Evolutionary conservation across 2,888 invertebrate genomes (phyloP), one percentile per base, ranked within the genome.

Genomic region (Pheosia tremula): DNA sequence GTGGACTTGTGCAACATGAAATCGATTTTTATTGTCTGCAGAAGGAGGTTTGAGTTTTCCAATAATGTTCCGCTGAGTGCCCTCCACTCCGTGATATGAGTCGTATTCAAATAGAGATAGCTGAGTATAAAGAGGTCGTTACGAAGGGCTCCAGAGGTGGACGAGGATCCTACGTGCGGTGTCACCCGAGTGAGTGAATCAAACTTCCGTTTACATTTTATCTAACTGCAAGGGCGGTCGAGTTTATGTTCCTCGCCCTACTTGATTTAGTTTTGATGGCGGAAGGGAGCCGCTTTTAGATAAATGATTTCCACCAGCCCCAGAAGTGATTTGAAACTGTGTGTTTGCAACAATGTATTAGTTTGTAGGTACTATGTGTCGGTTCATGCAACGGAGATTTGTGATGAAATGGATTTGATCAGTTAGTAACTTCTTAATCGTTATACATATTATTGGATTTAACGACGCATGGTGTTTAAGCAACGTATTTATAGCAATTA

Each of bases 221-320:
- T 91, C 87, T 90, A 85, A 92, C 87, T 90, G 90, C 87, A 84
- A 90, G 91, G 92, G 91, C 83, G 92, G 92, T 87, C 82, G 88
- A 85, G 87, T 91, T 92, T 91, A 92, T 90, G 88, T 85, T 85
- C 87, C 82, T 87, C 87, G 83, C 89, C 91, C 89, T 89, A 84
- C 88, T 91, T 92, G 91, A 93, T 93, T 89, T 89, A 89, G 91
- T 91, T 93, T 91, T 93, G 91, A 93, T 93, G 86, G 89, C 87
- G 84, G 87, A 86, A 88, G 89, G 92, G 89, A 86, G 85, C 84
- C 85, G 89, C 89, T 91, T 88, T 91, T 85, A 92, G 88, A 89
- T 92, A 93, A 93, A 92, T 90, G 87, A 90, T 90, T 86, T 80
- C 76, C 79, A 83, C 79, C 76, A 79, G 72, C 78, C 74, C 78